phyloP scores from a whole-genome alignment of 2,113 vertebrate species.

The Mobula hypostoma region DNA sequence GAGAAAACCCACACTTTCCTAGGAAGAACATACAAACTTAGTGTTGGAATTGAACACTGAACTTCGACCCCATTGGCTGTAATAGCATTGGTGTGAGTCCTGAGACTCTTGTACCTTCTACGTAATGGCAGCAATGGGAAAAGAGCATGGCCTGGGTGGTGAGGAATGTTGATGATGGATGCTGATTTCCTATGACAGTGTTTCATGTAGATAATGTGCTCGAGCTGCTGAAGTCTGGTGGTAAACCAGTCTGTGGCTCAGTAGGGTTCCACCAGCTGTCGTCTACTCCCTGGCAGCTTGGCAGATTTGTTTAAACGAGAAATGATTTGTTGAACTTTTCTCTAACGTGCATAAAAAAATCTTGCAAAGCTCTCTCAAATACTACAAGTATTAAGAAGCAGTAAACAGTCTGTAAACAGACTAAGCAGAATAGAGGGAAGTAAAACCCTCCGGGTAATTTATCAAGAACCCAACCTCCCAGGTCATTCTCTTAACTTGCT shows the following conservation, averaged over 20 bases:
- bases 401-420: neutral
- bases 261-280: constrained; percentile 20
- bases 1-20: no score
- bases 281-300: constrained; percentile 11
- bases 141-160: no score
- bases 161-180: no score
- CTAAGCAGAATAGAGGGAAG: neutral
- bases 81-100: no score
- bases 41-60: no score
- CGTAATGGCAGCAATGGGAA: no score
- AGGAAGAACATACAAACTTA: no score
- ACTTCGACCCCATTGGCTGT: no score
- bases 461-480: no score
- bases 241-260: neutral
- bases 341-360: constrained; percentile 41
- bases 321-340: constrained; percentile 40
- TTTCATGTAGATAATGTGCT: neutral
- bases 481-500: no score
- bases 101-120: no score
- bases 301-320: neutral
- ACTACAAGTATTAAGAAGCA: neutral
- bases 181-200: no score
- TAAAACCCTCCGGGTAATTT: neutral
- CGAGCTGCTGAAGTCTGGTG: neutral
- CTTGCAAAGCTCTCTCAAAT: constrained; percentile 17